Conservation (phyloP, 2,113 vertebrate species). For the Toxostoma redivivum region DNA sequence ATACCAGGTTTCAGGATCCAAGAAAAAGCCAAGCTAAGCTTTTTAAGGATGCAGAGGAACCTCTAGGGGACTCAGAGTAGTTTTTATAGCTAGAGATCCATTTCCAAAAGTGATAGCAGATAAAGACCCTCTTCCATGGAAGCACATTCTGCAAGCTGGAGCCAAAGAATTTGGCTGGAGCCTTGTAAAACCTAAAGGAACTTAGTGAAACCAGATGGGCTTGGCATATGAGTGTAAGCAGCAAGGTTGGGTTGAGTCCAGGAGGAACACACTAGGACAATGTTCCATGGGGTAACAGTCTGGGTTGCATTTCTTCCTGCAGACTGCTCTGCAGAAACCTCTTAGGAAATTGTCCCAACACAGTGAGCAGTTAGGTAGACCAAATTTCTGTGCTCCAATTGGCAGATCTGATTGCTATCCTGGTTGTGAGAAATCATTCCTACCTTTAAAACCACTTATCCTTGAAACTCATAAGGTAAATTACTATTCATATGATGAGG, state of each 20-base stretch:
- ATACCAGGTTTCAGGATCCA: not conserved
- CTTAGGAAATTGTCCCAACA: fast-evolving
- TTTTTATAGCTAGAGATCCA: not conserved
- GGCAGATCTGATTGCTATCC: not conserved
- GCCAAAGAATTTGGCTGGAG: slow-evolving; percentile 14
- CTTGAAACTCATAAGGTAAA: not conserved
- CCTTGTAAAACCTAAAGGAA: slow-evolving; percentile 1
- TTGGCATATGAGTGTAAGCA: not conserved
- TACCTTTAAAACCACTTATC: not conserved
- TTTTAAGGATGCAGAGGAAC: not conserved
- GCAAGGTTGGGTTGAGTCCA: not conserved
- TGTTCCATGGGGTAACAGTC: not conserved
- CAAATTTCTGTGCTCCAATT: not conserved
- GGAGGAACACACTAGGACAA: not conserved
- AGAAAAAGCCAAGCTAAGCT: not conserved
- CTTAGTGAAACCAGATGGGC: slow-evolving; percentile 36
- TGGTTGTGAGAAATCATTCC: not conserved
- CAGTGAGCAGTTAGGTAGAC: not conserved
- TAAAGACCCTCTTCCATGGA: not conserved
- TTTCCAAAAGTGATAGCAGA: slow-evolving; percentile 3
- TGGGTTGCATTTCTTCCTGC: not conserved
- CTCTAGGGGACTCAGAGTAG: not conserved
- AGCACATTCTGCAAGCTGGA: not conserved
- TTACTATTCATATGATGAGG: not conserved
- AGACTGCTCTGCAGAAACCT: not conserved